These are phyloP conservation scores for Elmis aenea DNA, from an alignment of 2,888 invertebrate genomes.

Conservation along the genomic window DNA sequence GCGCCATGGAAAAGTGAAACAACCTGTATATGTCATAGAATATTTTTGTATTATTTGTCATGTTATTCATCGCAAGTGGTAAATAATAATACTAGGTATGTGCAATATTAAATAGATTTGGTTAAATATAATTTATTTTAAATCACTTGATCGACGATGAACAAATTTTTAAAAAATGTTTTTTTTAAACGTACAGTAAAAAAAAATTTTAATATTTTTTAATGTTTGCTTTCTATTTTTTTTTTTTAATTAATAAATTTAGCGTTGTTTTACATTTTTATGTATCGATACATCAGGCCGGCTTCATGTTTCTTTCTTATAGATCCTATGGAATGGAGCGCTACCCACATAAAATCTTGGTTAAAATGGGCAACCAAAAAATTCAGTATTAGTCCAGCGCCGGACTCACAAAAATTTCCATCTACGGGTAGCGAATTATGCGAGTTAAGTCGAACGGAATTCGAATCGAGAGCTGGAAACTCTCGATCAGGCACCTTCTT, in stretches of 20 bases:
- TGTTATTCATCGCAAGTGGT: too few species aligned
- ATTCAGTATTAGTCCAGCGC: conserved; percentile 54
- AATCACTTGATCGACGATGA: too few species aligned
- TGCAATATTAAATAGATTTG: too few species aligned
- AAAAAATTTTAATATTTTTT: too few species aligned
- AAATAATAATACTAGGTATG: too few species aligned
- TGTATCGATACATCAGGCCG: too few species aligned
- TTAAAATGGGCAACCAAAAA: conserved; percentile 57
- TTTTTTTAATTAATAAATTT: conserved; percentile 1
- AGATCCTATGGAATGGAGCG: conserved; percentile 63
- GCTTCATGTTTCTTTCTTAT: conserved; percentile 25
- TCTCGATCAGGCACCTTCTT: conserved; percentile 51
- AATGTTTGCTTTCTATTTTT: not conserved
- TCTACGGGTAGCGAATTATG: conserved; percentile 54
- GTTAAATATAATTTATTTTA: too few species aligned
- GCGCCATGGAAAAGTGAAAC: too few species aligned
- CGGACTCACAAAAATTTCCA: conserved; percentile 53
- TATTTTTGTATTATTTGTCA: too few species aligned
- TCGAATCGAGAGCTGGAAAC: conserved; percentile 52
- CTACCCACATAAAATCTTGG: conserved; percentile 57
- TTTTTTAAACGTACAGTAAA: too few species aligned
- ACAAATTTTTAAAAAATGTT: too few species aligned
- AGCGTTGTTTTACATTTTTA: conserved; percentile 3
- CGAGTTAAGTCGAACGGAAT: conserved; percentile 57
- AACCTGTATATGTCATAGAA: too few species aligned